Conservation (phyloP, 2,113 vertebrate genomes). For the Urocynchramus pylzowi region DNA sequence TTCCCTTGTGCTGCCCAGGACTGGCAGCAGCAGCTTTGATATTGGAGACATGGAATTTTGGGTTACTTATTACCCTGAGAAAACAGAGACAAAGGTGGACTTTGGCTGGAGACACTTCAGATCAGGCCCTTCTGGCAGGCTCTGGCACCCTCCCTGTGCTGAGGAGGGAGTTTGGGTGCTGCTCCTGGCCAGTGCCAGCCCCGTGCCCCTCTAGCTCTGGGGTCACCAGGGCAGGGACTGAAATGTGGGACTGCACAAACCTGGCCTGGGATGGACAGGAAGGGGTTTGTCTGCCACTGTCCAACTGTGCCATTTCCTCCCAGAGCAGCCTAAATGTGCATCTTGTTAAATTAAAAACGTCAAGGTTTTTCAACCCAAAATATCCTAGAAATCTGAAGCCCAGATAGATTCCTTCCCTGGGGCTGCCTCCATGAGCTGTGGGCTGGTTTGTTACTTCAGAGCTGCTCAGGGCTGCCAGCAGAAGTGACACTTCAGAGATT, state of each 20-base stretch:
- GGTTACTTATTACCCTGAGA: not conserved
- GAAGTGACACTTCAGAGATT: not conserved
- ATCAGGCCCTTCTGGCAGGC: not conserved
- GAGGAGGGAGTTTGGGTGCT: not conserved
- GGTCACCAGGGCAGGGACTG: not conserved
- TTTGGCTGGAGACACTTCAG: not conserved
- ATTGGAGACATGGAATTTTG: accelerated
- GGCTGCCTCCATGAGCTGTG: not conserved
- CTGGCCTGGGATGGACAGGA: accelerated
- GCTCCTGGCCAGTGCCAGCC: not conserved
- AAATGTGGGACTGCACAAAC: accelerated
- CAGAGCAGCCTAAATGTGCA: not conserved
- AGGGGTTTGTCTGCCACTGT: not conserved
- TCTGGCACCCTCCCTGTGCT: not conserved
- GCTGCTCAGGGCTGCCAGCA: not conserved
- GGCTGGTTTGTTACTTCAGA: not conserved
- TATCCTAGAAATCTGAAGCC: not conserved
- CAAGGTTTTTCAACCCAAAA: not conserved
- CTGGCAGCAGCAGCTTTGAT: not conserved
- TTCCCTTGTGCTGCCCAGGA: not conserved
- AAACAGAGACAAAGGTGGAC: not conserved
- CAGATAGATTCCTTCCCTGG: not conserved
- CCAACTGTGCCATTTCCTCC: not conserved
- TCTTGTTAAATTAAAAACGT: not conserved
- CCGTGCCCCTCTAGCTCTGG: accelerated